These are phyloP conservation scores for Catharus minimus DNA, from an alignment of 2,113 vertebrate species.

Conservation along the genomic window DNA sequence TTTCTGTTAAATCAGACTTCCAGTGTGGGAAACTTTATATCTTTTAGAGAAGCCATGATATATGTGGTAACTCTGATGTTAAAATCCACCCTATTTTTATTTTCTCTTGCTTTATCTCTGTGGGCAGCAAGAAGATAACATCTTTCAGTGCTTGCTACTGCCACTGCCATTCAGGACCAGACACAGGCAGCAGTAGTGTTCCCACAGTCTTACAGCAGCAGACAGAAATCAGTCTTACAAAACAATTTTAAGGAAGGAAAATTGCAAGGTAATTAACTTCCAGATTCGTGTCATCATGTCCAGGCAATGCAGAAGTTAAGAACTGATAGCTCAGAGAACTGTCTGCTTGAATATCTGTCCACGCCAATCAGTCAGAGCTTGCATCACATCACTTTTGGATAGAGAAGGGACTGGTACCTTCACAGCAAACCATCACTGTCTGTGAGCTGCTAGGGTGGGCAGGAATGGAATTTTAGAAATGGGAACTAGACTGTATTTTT, in stretches of 20 bases:
- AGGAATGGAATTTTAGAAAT: not conserved
- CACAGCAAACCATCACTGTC: not conserved
- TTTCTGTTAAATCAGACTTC: not conserved
- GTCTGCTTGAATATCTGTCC: not conserved
- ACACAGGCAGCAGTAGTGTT: not conserved
- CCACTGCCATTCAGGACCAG: not conserved
- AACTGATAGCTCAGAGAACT: not conserved
- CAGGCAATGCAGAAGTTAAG: not conserved
- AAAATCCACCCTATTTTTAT: not conserved
- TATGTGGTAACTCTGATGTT: not conserved
- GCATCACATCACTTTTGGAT: not conserved
- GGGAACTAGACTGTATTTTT: conserved; percentile 1
- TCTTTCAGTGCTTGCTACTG: not conserved
- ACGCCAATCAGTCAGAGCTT: not conserved
- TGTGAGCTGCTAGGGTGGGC: not conserved
- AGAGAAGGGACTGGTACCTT: not conserved
- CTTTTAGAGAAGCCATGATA: not conserved
- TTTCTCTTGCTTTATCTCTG: not conserved
- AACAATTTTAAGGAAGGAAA: not conserved
- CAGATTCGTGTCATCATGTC: not conserved
- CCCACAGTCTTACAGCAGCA: not conserved
- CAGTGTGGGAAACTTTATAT: not conserved
- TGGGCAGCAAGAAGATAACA: not conserved
- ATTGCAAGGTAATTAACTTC: not conserved
- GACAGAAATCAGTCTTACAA: not conserved